Evolutionary conservation across 2,797 vertebrate genomes (phyloP).

Genomic region (Geotrypetes seraphini): DNA sequence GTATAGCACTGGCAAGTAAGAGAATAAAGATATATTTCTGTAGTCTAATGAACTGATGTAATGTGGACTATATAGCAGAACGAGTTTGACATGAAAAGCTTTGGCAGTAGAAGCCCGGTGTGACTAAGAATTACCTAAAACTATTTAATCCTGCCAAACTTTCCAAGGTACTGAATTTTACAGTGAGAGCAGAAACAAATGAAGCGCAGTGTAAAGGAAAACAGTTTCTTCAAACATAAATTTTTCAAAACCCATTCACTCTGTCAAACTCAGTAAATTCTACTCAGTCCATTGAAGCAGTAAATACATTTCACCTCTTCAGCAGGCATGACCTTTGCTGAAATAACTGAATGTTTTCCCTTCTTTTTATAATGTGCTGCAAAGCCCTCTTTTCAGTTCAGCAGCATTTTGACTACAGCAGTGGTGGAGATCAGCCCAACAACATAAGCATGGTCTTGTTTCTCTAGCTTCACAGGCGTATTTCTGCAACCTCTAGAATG

Average conservation of each 20-base stretch:
- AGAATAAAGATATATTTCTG: no score
- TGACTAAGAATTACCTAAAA: no score
- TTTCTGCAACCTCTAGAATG: neutral
- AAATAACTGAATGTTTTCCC: constrained; percentile 5
- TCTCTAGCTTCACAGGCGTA: neutral
- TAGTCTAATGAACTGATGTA: no score
- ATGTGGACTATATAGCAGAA: no score
- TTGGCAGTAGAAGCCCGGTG: no score
- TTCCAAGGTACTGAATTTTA: neutral
- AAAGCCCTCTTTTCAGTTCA: constrained; percentile 1
- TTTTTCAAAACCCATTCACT: constrained; percentile 4
- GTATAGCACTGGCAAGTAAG: no score
- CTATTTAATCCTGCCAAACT: no score
- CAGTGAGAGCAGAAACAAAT: neutral
- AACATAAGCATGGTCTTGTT: neutral
- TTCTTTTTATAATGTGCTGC: constrained; percentile 6
- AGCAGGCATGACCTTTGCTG: constrained; percentile 12
- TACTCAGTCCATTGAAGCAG: constrained; percentile 7
- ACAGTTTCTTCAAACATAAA: constrained; percentile 2
- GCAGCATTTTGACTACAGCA: neutral
- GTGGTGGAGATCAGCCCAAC: neutral
- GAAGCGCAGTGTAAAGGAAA: neutral
- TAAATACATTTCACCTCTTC: constrained; percentile 11
- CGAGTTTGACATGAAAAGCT: no score
- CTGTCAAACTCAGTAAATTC: constrained; percentile 6